phyloP scores from a whole-genome alignment of 2,888 invertebrate species.

The Standfussiana lucernea region DNA sequence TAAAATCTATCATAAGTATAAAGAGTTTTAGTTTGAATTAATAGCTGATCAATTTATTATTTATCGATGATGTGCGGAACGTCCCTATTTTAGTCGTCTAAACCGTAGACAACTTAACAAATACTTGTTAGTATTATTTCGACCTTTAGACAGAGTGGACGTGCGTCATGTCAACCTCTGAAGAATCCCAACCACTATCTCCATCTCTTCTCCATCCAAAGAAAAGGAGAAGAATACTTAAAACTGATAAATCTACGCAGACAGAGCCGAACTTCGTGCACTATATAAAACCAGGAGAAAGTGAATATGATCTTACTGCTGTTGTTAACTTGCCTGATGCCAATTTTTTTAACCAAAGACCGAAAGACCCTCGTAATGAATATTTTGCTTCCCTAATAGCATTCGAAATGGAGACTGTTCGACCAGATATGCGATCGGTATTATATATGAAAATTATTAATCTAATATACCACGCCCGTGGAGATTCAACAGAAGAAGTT shows the following conservation, averaged over 20 bases:
- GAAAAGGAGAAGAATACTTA: conserved; percentile 9
- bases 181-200: conserved; percentile 12
- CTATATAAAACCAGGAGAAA: not conserved
- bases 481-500: conserved; percentile 31
- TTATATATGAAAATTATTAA: conserved; percentile 26
- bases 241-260: conserved; percentile 17
- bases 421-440: conserved; percentile 19
- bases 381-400: conserved; percentile 29
- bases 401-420: conserved; percentile 26
- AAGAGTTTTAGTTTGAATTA: conserved; percentile 16
- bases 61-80: conserved; percentile 13
- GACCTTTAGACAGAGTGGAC: conserved; percentile 10
- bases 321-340: conserved; percentile 16
- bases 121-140: conserved; percentile 21
- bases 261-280: conserved; percentile 10
- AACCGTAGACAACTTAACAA: conserved; percentile 19
- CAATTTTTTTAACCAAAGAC: conserved; percentile 23
- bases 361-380: conserved; percentile 25
- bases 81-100: conserved; percentile 18
- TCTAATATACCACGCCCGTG: conserved; percentile 23
- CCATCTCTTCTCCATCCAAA: conserved; percentile 10
- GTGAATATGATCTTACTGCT: conserved; percentile 27
- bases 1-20: conserved; percentile 23
- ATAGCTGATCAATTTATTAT: conserved; percentile 23
- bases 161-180: conserved; percentile 20